Conservation (phyloP, 2,888 invertebrate genomes). For the Melikaiella ostensackeni region DNA sequence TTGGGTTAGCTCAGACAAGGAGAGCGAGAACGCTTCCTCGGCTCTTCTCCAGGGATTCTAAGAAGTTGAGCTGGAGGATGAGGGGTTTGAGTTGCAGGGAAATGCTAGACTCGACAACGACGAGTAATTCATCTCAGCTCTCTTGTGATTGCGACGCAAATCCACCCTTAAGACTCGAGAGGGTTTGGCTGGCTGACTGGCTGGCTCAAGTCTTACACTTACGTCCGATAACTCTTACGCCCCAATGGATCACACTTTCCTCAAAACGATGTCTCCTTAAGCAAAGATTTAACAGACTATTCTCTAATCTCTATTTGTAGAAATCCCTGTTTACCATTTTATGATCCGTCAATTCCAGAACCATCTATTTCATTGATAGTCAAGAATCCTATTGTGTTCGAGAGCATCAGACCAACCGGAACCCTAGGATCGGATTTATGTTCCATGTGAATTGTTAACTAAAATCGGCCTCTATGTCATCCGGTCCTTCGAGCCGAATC, state of each 20-base stretch:
- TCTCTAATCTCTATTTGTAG: not conserved
- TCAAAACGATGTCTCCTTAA: not conserved
- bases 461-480: not conserved
- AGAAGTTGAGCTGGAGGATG: slow-evolving; percentile 46
- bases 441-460: not conserved
- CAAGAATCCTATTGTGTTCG: not conserved
- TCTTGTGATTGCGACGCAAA: slow-evolving; percentile 56
- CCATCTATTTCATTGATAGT: not conserved
- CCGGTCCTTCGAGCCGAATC: not conserved
- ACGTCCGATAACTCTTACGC: slow-evolving; percentile 16
- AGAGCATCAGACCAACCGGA: not conserved
- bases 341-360: not conserved
- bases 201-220: slow-evolving; percentile 15
- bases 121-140: slow-evolving; percentile 61
- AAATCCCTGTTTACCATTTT: not conserved
- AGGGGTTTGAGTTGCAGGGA: slow-evolving; percentile 49
- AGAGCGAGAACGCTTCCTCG: slow-evolving; percentile 49
- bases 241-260: not conserved
- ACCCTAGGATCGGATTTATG: not conserved
- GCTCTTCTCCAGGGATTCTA: slow-evolving; percentile 48
- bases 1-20: slow-evolving; percentile 41
- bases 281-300: not conserved
- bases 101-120: slow-evolving; percentile 56
- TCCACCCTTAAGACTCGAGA: slow-evolving; percentile 50
- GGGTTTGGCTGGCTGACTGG: slow-evolving; percentile 38